Percentiles rank a stretch among this genome's conserved stretches.
phyloP scores from a whole-genome alignment of 1,140 invertebrate genomes.

The Druon quercuslanigerum region DNA sequence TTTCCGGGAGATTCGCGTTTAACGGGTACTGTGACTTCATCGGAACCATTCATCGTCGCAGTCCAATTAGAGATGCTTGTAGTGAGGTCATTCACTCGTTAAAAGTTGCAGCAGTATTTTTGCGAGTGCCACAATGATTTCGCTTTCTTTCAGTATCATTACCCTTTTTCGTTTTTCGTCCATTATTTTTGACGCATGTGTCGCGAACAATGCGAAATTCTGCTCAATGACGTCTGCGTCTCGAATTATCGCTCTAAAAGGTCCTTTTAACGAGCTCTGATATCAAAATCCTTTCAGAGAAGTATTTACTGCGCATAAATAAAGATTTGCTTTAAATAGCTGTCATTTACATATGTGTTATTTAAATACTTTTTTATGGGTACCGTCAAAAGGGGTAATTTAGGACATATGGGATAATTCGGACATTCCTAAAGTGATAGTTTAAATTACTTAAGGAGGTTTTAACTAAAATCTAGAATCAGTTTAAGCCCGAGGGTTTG shows the following conservation, averaged over 20 bases:
- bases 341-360: no score
- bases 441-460: no score
- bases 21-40: conserved; percentile 10
- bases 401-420: no score
- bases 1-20: conserved; percentile 25
- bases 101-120: conserved; percentile 11
- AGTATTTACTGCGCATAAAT: conserved; percentile 5
- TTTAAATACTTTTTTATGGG: no score
- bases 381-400: no score
- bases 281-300: background rate
- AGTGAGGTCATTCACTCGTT: conserved; percentile 26
- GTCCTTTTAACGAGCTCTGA: conserved; percentile 20
- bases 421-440: no score
- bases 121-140: conserved; percentile 21
- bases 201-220: conserved; percentile 8
- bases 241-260: conserved; percentile 26
- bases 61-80: conserved; percentile 27
- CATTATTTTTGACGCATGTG: conserved; percentile 18
- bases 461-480: no score
- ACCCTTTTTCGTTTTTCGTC: background rate
- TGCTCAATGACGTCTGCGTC: conserved; percentile 8
- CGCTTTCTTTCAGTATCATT: conserved; percentile 21
- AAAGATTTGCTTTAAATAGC: background rate
- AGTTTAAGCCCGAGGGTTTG: no score
- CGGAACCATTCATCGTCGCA: background rate